These are phyloP conservation scores for Oreotrochilus melanogaster DNA, from an alignment of 2,113 vertebrate genomes.

Conservation along the genomic window DNA sequence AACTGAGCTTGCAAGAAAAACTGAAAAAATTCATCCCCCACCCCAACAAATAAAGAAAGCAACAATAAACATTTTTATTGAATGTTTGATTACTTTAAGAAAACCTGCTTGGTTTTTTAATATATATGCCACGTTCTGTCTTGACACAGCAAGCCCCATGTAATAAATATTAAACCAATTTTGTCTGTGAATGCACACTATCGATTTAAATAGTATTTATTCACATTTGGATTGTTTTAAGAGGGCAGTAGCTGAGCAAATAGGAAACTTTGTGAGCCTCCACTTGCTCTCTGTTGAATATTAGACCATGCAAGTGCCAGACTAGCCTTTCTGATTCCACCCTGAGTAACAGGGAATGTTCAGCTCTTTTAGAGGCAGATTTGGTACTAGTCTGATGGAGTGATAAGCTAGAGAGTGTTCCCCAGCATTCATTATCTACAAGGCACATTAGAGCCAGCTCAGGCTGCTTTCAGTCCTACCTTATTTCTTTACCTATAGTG, in stretches of 20 bases:
- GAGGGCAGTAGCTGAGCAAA: not conserved
- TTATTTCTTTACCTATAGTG: not conserved
- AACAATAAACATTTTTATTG: slow-evolving; percentile 7
- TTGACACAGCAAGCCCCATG: slow-evolving; percentile 27
- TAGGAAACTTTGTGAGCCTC: not conserved
- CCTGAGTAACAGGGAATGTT: not conserved
- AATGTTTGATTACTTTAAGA: slow-evolving; percentile 50
- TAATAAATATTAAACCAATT: slow-evolving; percentile 68
- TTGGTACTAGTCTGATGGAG: not conserved
- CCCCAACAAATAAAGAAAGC: not conserved
- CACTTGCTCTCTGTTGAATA: not conserved
- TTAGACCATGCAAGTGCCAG: not conserved
- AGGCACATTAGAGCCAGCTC: accelerated
- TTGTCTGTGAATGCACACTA: slow-evolving; percentile 24
- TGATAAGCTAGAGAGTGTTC: not conserved
- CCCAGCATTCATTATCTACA: not conserved
- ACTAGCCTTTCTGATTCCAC: not conserved
- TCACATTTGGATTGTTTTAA: not conserved
- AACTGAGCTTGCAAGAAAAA: not conserved
- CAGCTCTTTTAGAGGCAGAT: not conserved
- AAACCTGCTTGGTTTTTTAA: slow-evolving; percentile 51
- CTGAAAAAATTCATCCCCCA: not conserved
- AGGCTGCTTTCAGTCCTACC: not conserved
- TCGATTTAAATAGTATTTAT: slow-evolving; percentile 36
- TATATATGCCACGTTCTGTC: slow-evolving; percentile 33